Evolutionary conservation across 2,888 invertebrate genomes (phyloP).

Genomic region (Lymantria dispar): DNA sequence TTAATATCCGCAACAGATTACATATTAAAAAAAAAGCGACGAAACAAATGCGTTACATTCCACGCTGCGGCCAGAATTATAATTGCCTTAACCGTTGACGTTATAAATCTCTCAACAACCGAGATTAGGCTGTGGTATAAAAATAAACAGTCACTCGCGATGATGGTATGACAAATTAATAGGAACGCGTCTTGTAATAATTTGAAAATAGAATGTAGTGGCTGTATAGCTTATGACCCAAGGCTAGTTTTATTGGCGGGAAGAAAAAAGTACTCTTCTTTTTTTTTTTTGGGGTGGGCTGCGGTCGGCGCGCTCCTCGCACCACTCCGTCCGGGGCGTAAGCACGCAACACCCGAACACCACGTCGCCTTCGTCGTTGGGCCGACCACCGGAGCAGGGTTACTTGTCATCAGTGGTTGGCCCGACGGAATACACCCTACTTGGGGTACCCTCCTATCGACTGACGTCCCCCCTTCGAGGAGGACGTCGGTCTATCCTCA

Average conservation of each 20-base stretch:
- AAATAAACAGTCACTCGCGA: conserved; percentile 51
- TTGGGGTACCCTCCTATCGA: too few relatives aligned
- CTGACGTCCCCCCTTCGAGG: too few relatives aligned
- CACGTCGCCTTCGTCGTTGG: too few relatives aligned
- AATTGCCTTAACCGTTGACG: conserved; percentile 47
- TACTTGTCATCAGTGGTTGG: too few relatives aligned
- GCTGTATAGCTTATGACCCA: conserved; percentile 27
- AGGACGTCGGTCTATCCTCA: too few relatives aligned
- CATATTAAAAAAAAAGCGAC: conserved; percentile 18
- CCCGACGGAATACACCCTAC: too few relatives aligned
- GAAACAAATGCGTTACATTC: conserved; percentile 46
- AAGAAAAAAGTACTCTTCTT: neutral
- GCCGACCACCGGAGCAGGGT: too few relatives aligned
- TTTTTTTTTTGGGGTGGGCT: too few relatives aligned
- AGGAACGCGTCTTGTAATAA: conserved; percentile 51
- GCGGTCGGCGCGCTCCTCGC: too few relatives aligned
- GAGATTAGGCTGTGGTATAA: conserved; percentile 55
- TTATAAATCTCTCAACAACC: conserved; percentile 59
- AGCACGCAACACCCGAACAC: too few relatives aligned
- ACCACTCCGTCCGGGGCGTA: too few relatives aligned
- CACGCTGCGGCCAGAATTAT: conserved; percentile 46
- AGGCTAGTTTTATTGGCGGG: conserved; percentile 16
- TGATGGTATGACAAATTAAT: conserved; percentile 70
- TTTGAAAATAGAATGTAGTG: conserved; percentile 60
- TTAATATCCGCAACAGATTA: conserved; percentile 31